Evolutionary conservation across 1,140 invertebrate genomes (phyloP), one percentile per base, ranked within the genome.

Genomic region (Aplysia californica): DNA sequence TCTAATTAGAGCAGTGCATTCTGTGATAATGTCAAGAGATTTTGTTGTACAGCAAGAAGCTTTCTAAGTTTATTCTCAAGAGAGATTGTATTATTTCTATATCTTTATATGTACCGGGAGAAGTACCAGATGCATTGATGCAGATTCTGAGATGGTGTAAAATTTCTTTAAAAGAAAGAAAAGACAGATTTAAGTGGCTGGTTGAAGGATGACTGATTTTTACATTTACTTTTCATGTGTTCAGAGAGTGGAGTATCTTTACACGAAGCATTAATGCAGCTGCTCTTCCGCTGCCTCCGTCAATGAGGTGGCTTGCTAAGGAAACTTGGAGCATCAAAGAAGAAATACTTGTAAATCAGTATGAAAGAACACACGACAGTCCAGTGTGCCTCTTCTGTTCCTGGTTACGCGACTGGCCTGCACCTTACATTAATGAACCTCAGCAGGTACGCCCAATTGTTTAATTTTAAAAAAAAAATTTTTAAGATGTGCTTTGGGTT

Each of bases 341-440:
- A 26, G 72, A 75, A 21, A 38, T 59, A 3, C 41, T 75, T 31
- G 29, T 75, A 23, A 6, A 66, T 29, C 72, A 75, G 29, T 65
- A 20, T 41, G 26, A 31, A 50, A 2, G 1, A 4, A 21, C n/a
- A 21, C 66, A 65, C 39, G 36, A 41, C 15, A 5, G 20, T 35
- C 72, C 58, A 23, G 23, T 75, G 59, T 75, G 72, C 29, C 66
- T 39, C 39, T 75, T 75, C n/a, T 65, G 61, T 44, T 41, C 38
- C 41, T 75, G 72, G 72, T 39, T 75, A 23, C 21, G 29, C n/a
- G 72, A 75, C 41, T 75, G 72, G 72, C 72, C 72, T 23, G 20
- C 66, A 31, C 36, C 41, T 66, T 65, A 5, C 35, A 31, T 55
- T 21, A 61, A 75, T 50, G 61, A 75, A 38, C 72, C 72, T 29